Base-by-base conservation (phyloP, 2,888 invertebrate genomes). In the Polietes domitor region DNA sequence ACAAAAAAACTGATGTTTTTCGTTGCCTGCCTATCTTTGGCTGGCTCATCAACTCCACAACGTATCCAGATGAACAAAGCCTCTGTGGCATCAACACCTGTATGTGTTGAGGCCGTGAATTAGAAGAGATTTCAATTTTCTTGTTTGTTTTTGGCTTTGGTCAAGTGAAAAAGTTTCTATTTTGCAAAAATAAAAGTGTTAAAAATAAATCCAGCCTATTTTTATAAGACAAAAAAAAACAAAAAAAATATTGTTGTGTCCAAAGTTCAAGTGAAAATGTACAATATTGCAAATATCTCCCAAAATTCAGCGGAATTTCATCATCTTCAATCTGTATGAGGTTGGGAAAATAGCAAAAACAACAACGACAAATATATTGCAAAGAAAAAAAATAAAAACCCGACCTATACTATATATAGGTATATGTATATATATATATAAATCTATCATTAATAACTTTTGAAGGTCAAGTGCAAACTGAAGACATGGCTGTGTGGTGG, bases 61-160 rank as follows among this genome's bases (percentile, higher is more conserved):
- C 58, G 58, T 41, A 41, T 10, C 81, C 78, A 81, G 84, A 68
- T 68, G 68, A 84, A 84, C 74, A 84, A 84, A 84, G 70, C 73
- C 81, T 81, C 80, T 77, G 84, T 81, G 76, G 65, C 84, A 84
- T 84, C 84, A 81, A 81, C 81, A 76, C 68, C 79, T 79, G 53
- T 81, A 84, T 81, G 81, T 81, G 81, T 81, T 78, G 83, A 76
- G 76, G 76, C 84, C 81, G 84, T 58, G 72, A 58, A 26, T 47
- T 41, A 55, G 28, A 63, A 58, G 53, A 72, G 58, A 26, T 19
- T 47, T n/a, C n/a, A n/a, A n/a, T n/a, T 65, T 58, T 15, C 41
- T 58, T 58, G 15, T 26, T 15, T 28, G 28, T 32, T 32, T 61
- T 32, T n/a, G 1, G 0, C 6, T 21, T 24, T 17, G 19, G 41